Evolutionary conservation across 2,113 vertebrate genomes (phyloP), one percentile per base, ranked within the genome.

Genomic region (Thomomys bottae): DNA sequence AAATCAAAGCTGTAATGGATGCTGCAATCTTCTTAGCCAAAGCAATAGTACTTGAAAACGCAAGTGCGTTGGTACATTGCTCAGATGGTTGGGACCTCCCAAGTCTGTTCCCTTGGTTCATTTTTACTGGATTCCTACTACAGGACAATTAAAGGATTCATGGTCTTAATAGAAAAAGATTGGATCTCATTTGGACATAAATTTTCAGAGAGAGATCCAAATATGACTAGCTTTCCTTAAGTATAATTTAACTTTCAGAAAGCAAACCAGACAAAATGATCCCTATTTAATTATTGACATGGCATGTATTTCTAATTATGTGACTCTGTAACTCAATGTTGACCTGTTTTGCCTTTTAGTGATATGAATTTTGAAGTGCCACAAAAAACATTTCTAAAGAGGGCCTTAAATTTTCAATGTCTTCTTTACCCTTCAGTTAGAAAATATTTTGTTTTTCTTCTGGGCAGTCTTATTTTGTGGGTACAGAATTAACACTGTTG

Each of bases 111-210:
- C 3, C 98, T 99, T 88, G 99, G 99, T 45, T 95, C 98, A 21
- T 98, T 99, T 70, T 97, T 99, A 18, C 97, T 99, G 96, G 99
- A 99, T 94, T 98, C 99, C 30, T 99, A 99, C 96, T 99, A 99
- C 88, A 98, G 99, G 95, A 99, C 99, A 71, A 97, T 99, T 97
- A 99, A 98, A 97, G 99, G 99, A 97, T 99, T 99, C 95, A 99
- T 99, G 99, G 99, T 99, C 87, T 98, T 99, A 97, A 99, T 99
- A 94, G 99, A 99, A 96, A 99, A 99, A 96, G 99, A 99, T 96
- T 99, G 99, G 99, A 99, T 99, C 96, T 99, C 99, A 26, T 99
- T 99, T 96, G 99, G 99, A 61, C 99, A 99, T 97, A 99, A 99
- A 96, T 99, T 99, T 98, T 98, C 99, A 91, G 99, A 99, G 97